Evolutionary conservation across 2,113 vertebrate genomes (phyloP).

Genomic region (Cyanoramphus novaezelandiae): DNA sequence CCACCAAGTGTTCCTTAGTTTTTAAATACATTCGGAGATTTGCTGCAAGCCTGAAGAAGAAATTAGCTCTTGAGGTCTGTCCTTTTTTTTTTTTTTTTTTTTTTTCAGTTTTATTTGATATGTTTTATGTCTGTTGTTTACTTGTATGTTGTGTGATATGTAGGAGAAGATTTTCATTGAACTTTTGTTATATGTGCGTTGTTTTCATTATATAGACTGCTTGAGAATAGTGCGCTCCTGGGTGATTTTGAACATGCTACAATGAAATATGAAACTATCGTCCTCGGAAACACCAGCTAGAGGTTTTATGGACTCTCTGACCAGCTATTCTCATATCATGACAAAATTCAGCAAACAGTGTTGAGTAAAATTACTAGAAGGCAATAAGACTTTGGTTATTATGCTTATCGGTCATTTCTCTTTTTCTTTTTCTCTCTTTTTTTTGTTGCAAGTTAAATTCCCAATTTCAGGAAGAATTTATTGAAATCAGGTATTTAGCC

Average conservation of each 20-base stretch:
- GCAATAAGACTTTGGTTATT: conserved; percentile 74
- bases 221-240: conserved; percentile 90
- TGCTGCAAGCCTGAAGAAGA: conserved; percentile 73
- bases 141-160: conserved; percentile 66
- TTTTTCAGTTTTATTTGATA: conserved; percentile 18
- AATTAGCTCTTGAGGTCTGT: conserved; percentile 55
- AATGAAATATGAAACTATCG: conserved; percentile 83
- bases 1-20: conserved; percentile 78
- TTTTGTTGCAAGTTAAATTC: conserved; percentile 55
- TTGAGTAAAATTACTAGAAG: conserved; percentile 70
- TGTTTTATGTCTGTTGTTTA: conserved; percentile 63
- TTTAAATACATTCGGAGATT: conserved; percentile 68
- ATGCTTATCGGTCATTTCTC: conserved; percentile 56
- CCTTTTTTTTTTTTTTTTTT: not conserved
- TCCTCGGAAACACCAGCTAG: conserved; percentile 86
- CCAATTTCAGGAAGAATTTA: conserved; percentile 73
- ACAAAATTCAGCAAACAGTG: conserved; percentile 58
- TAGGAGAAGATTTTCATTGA: conserved; percentile 73
- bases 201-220: conserved; percentile 93
- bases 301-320: conserved; percentile 81
- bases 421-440: conserved; percentile 52
- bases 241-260: conserved; percentile 87
- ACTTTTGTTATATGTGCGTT: conserved; percentile 82
- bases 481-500: conserved; percentile 74
- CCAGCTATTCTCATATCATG: conserved; percentile 59